A percentile compares a stretch with the other conserved stretches of the same genome.
These are phyloP conservation scores for Pachycephus smyrnensis DNA, from an alignment of 2,888 invertebrate genomes.

Conservation along the genomic window DNA sequence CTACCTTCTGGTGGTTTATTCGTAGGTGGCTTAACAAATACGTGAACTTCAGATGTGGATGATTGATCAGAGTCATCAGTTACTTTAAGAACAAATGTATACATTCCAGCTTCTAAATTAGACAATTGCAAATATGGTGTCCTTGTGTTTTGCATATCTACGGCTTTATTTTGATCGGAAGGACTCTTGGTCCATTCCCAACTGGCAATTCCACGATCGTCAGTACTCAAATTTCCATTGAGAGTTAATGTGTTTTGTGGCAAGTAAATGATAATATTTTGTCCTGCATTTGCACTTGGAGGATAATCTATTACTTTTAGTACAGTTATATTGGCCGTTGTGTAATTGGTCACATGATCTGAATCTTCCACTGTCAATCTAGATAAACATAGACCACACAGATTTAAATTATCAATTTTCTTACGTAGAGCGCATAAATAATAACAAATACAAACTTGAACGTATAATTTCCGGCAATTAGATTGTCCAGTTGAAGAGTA, in stretches of 20 bases:
- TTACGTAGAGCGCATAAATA: neutral
- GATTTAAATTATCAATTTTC: neutral
- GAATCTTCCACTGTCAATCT: constrained; percentile 91
- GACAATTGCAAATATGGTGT: constrained; percentile 90
- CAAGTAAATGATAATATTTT: constrained; percentile 89
- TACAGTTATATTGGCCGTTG: constrained; percentile 89
- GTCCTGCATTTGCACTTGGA: constrained; percentile 93
- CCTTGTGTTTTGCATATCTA: constrained; percentile 95
- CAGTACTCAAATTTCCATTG: constrained; percentile 91
- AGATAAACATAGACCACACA: constrained; percentile 25
- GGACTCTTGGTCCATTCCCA: constrained; percentile 97
- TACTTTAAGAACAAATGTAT: constrained; percentile 92
- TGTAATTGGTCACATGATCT: constrained; percentile 86
- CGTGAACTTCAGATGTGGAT: constrained; percentile 88
- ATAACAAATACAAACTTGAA: constrained; percentile 71
- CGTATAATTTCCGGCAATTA: constrained; percentile 91
- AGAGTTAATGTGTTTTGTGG: constrained; percentile 87
- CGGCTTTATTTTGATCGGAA: constrained; percentile 88
- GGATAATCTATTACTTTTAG: constrained; percentile 94
- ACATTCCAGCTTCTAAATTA: constrained; percentile 93
- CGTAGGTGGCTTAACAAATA: constrained; percentile 91
- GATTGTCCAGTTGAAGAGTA: constrained; percentile 86
- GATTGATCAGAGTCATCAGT: constrained; percentile 92
- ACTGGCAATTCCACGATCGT: constrained; percentile 91
- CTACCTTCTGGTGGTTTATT: constrained; percentile 84